Evolutionary conservation across 2,888 invertebrate genomes (phyloP), one percentile per base, ranked within the genome.

Genomic region (Polia nebulosa): DNA sequence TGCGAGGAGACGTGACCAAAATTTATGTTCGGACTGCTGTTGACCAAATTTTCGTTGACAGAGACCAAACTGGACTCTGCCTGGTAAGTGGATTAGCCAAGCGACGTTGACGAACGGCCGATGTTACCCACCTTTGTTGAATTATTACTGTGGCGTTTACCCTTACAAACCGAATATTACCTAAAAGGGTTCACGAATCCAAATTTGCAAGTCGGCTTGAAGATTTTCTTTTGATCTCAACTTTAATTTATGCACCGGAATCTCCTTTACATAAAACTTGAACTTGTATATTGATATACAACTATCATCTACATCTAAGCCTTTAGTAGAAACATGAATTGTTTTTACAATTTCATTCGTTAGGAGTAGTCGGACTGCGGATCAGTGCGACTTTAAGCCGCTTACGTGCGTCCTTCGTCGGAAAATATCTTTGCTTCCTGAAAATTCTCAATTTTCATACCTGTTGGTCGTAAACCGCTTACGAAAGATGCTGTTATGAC

Each of bases 1-100:
- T 73, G 65, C 55, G 58, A 75, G 70, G 67, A 62, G 73, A 80
- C 76, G 80, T 83, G 81, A 83, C 78, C 57, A 62, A 85, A 88
- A 90, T 88, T 83, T 86, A 87, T 84, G 81, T 82, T 61, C 62
- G 65, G 66, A 74, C 67, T 72, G 75, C 59, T 80, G 79, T 80
- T 84, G 80, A 75, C 79, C 75, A 84, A 87, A 88, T 88, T 87
- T 86, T 80, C 82, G 80, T 76, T 80, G 85, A 85, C 86, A 80
- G 82, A 80, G 81, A 76, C 78, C 83, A 83, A 88, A 87, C 85
- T 82, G 81, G 82, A 80, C 76, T 81, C 77, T 62, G 57, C 63
- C 61, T 53, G 75, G 67, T 88, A 91, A 90, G 87, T 85, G 88
- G 88, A 90, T 91, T 91, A 90, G 69, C 70, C 68, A 58, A 34